Conservation (phyloP, 1,140 invertebrate genomes). For the Drosophila repleta region DNA sequence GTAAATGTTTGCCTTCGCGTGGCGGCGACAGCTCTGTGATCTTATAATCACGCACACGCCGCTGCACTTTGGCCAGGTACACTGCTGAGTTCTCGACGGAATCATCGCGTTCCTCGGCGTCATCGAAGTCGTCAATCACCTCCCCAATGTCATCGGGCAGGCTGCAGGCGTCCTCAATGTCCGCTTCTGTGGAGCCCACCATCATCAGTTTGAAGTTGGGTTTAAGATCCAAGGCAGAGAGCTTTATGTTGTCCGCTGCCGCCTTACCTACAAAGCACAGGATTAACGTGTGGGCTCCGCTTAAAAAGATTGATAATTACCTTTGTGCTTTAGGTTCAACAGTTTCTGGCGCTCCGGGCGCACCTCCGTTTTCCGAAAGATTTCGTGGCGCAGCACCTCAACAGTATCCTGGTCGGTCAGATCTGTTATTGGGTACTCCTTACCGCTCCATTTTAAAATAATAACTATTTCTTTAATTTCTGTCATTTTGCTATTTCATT, state of each 20-base stretch:
- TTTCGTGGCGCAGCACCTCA: constrained; percentile 88
- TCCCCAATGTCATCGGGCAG: constrained; percentile 92
- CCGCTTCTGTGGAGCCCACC: constrained; percentile 97
- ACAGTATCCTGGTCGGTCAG: constrained; percentile 90
- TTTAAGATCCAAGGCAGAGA: constrained; percentile 91
- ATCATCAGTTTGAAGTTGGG: constrained; percentile 97
- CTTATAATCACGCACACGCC: constrained; percentile 93
- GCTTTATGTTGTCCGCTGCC: constrained; percentile 89
- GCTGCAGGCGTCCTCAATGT: constrained; percentile 91
- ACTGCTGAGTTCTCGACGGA: constrained; percentile 84
- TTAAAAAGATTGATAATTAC: constrained; percentile 83
- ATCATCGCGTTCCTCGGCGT: constrained; percentile 94
- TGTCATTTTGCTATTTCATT: constrained; percentile 39
- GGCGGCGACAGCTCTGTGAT: constrained; percentile 93
- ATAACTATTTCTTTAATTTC: constrained; percentile 84
- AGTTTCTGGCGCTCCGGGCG: constrained; percentile 95
- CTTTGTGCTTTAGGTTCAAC: constrained; percentile 96
- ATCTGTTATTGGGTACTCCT: constrained; percentile 83
- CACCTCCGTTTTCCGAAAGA: constrained; percentile 79
- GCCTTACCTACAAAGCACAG: constrained; percentile 88
- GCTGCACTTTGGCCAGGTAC: constrained; percentile 91
- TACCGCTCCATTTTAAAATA: constrained; percentile 95
- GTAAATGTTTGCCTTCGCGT: constrained; percentile 92
- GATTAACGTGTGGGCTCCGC: neutral
- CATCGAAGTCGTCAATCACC: constrained; percentile 94